A percentile compares a stretch with the other conserved stretches of the same genome.
Conservation (phyloP, 2,797 vertebrate genomes). For the Loriculus beryllinus region DNA sequence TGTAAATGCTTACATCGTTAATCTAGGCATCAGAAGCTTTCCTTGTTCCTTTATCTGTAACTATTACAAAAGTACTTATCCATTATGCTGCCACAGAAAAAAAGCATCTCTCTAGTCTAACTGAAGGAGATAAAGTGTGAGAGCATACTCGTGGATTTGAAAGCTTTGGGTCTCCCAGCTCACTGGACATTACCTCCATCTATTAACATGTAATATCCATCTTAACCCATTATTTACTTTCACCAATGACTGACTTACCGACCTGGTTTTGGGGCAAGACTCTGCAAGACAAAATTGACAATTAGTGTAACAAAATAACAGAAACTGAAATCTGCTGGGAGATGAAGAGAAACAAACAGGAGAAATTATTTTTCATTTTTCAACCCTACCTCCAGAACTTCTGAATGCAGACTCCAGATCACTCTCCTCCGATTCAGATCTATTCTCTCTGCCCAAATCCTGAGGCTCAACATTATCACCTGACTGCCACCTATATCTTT, state of each 20-base stretch:
- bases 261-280: neutral
- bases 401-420: neutral
- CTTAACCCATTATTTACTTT: neutral
- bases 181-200: neutral
- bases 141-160: neutral
- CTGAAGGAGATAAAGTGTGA: neutral
- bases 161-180: neutral
- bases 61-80: neutral
- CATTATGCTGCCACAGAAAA: neutral
- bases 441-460: neutral
- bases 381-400: constrained; percentile 40
- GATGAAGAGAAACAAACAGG: neutral
- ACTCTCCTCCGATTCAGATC: neutral
- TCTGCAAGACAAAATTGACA: neutral
- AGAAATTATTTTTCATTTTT: accelerated
- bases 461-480: neutral
- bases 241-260: neutral
- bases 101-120: neutral
- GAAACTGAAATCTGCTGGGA: neutral
- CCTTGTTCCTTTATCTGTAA: neutral
- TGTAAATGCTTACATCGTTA: neutral
- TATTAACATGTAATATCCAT: neutral
- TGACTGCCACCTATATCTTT: neutral
- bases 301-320: neutral
- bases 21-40: neutral